Evolutionary conservation across 2,888 invertebrate genomes (phyloP), one percentile per base, ranked within the genome.

Genomic region (Mythimna pallens): DNA sequence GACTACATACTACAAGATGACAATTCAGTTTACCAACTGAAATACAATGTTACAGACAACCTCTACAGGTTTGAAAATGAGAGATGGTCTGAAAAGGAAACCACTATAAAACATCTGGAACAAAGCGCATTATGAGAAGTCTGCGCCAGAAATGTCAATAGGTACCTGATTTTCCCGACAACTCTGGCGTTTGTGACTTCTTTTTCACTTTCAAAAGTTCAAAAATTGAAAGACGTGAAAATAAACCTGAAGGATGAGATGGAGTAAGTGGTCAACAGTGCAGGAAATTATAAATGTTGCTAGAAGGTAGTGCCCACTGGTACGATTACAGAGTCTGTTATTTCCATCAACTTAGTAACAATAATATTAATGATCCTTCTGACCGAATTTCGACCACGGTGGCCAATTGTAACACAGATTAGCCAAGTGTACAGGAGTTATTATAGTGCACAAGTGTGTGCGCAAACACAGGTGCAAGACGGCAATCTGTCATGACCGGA

Each of bases 1-100:
- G 67, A 73, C 62, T 64, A 57, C 22, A 68, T 68, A n/a, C 17
- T 30, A 40, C 30, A 50, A 65, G 73, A 73, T 22, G 73, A 73
- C 7, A 47, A 73, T 34, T 67, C 63, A 7, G 57, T 57, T 30
- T 67, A 73, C 50, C 43, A 67, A 73, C 66, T 65, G 22, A 65
- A 69, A 43, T 74, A 64, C 55, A 47, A 62, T 30, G 36, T 54
- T 0, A 43, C 52, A 54, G 55, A 69, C 12, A 69, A 65, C 34
- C 22, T 69, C 22, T 73, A 69, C 22, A 25, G 25, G 25, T 25
- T 25, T 25, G 25, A 25, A 25, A 25, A 25, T 25, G 25, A 3
- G 3, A 25, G 68, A 73, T 30, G 25, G 57, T 17, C 4, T 67
- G 22, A 50, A 50, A 40, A 58, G 50, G 14, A 52, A 67, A 20